Evolutionary conservation across 92 coral and sea anemone genomes (phyloP), one percentile per base, ranked within the genome.

Genomic region (Actinostola sp.): DNA sequence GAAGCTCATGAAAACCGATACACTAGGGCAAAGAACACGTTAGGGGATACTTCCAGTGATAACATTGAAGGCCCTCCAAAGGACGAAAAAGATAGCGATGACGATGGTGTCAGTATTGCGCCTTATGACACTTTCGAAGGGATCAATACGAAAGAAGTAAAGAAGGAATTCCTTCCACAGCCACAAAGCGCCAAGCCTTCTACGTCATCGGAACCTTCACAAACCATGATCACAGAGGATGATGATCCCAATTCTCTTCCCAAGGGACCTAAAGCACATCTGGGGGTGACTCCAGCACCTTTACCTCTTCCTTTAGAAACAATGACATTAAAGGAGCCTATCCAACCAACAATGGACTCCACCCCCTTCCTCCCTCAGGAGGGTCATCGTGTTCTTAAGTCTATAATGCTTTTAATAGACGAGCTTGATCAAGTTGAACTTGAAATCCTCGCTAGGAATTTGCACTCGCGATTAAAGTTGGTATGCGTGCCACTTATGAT

Each of bases 381-480:
- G 59, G 90, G 92, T 1, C 73, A 88, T 63, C 82, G 92, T 42
- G 80, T 94, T 32, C 67, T 94, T 7, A 83, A 82, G 64, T 89
- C 98, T 9, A 83, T 94, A 54, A 72, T 94, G 73, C 61, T 94
- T 60, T 80, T 94, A 28, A 55, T 94, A 58, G 97, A 92, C 59
- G 98, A 94, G 69, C 86, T 94, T 21, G 92, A 82, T 53, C 92
- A 89, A 64, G 91, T 85, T 42, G 98, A 94, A 70, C 82, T 94
- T 49, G 89, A 91, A 66, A 88, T 93, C 43, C 73, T 93, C 27
- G 97, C 97, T 0, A 73, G 96, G 43, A 87, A 70, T 44, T 83
- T 92, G 33, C 92, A 88, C 57, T 82, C 89, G 24, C 61, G 79
- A 48, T 79, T 92, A 67, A 90, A 90, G 57, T 88, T 90, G 34